Conservation (phyloP, 1,140 invertebrate species). For the Zaprionus tsacasi region DNA sequence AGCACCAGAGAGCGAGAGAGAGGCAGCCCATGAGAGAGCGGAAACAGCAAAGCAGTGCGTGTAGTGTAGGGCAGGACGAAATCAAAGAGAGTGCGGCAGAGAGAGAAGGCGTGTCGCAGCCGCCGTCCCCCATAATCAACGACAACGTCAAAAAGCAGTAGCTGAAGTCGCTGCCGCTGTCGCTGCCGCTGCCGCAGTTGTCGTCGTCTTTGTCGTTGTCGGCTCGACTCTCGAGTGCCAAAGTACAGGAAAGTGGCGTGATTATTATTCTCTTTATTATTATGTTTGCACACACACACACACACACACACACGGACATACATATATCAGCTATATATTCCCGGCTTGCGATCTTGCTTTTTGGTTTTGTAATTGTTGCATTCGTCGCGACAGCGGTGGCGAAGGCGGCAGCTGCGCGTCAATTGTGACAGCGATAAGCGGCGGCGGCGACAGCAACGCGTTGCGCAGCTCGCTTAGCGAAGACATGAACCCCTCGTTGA, state of each 20-base stretch:
- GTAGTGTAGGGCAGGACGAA: constrained; percentile 37
- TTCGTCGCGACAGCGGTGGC: background rate
- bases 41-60: constrained; percentile 4
- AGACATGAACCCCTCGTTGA: background rate
- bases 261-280: constrained; percentile 74
- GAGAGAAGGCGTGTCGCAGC: constrained; percentile 23
- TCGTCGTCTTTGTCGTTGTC: background rate
- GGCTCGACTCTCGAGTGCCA: constrained; percentile 35
- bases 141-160: background rate
- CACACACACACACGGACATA: background rate
- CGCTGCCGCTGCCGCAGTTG: background rate
- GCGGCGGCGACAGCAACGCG: too few relatives aligned
- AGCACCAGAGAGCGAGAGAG: background rate
- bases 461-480: constrained; percentile 14
- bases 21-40: background rate
- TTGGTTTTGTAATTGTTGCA: constrained; percentile 49
- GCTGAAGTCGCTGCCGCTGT: constrained; percentile 9
- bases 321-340: constrained; percentile 1
- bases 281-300: constrained; percentile 31
- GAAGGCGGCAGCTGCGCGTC: background rate
- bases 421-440: background rate
- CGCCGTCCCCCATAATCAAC: constrained; percentile 15
- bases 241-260: constrained; percentile 77
- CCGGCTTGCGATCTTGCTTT: constrained; percentile 19
- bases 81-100: background rate